Conservation (phyloP, 2,888 invertebrate genomes). For the Oxyteleia sp. region DNA sequence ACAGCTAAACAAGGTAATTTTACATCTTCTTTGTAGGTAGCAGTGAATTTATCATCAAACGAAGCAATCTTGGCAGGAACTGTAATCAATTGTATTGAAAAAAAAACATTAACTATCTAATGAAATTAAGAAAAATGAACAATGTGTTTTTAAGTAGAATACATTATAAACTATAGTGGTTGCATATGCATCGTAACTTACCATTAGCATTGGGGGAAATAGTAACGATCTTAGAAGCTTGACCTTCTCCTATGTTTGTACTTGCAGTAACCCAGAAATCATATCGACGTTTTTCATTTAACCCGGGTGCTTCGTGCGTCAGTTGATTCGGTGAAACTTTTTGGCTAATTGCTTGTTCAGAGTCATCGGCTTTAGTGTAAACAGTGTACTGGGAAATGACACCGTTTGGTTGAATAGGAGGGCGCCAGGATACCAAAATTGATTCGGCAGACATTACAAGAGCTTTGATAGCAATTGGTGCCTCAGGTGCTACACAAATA, state of each 20-base stretch:
- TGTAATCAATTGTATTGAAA: constrained; percentile 83
- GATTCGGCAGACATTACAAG: constrained; percentile 96
- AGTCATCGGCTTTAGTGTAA: constrained; percentile 93
- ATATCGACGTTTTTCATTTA: constrained; percentile 94
- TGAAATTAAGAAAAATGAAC: too few species aligned
- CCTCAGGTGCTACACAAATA: constrained; percentile 93
- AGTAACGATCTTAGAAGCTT: constrained; percentile 95
- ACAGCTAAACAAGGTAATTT: constrained; percentile 97
- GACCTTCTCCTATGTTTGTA: constrained; percentile 97
- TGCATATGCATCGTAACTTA: too few species aligned
- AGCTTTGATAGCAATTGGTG: constrained; percentile 97
- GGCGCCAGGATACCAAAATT: constrained; percentile 97
- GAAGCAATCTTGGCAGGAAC: constrained; percentile 98
- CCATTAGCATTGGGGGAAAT: constrained; percentile 95
- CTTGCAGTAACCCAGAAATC: constrained; percentile 98
- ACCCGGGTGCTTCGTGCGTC: constrained; percentile 94
- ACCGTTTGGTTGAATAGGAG: constrained; percentile 97
- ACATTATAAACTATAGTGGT: too few species aligned
- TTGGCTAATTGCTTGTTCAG: constrained; percentile 91
- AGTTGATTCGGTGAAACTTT: constrained; percentile 95
- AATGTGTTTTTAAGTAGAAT: too few species aligned
- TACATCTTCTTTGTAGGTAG: constrained; percentile 96
- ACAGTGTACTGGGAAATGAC: constrained; percentile 97
- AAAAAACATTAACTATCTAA: too few species aligned
- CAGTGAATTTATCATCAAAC: constrained; percentile 97